Conservation (phyloP, 1,140 invertebrate species). For the Thaumetopoea pityocampa region DNA sequence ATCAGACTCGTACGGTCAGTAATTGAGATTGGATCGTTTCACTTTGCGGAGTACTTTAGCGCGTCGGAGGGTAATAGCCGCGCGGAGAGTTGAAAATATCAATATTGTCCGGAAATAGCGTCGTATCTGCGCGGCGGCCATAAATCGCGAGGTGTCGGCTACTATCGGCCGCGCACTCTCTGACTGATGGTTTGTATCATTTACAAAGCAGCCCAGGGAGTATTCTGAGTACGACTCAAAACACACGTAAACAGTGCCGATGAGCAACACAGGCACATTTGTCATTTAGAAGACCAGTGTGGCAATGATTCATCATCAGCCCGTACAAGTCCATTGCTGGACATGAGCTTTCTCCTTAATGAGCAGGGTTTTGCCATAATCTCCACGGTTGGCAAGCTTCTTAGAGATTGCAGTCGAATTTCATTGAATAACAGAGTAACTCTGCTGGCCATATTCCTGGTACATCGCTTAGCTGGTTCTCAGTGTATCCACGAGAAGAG, state of each 20-base stretch:
- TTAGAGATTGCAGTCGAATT: no score
- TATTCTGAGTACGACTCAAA: conserved; percentile 32
- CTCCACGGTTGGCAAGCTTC: no score
- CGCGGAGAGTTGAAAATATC: conserved; percentile 59
- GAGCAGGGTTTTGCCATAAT: no score
- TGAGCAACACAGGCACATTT: no score
- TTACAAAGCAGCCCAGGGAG: conserved; percentile 64
- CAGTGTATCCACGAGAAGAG: no score
- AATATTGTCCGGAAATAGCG: conserved; percentile 62
- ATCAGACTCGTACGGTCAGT: not conserved
- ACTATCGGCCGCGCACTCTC: conserved; percentile 60
- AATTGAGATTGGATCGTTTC: conserved; percentile 37
- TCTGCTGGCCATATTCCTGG: no score
- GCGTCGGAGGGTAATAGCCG: conserved; percentile 62
- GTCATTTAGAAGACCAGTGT: no score
- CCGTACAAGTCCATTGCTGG: no score
- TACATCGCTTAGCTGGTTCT: no score
- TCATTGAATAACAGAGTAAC: no score
- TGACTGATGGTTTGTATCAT: conserved; percentile 69
- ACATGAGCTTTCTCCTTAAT: no score
- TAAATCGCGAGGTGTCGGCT: conserved; percentile 69
- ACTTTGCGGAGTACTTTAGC: conserved; percentile 57
- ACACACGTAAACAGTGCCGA: conserved; percentile 6
- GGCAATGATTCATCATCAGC: no score
- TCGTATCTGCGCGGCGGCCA: conserved; percentile 44